phyloP scores from a whole-genome alignment of 2,113 vertebrate genomes.

The Bos indicus region DNA sequence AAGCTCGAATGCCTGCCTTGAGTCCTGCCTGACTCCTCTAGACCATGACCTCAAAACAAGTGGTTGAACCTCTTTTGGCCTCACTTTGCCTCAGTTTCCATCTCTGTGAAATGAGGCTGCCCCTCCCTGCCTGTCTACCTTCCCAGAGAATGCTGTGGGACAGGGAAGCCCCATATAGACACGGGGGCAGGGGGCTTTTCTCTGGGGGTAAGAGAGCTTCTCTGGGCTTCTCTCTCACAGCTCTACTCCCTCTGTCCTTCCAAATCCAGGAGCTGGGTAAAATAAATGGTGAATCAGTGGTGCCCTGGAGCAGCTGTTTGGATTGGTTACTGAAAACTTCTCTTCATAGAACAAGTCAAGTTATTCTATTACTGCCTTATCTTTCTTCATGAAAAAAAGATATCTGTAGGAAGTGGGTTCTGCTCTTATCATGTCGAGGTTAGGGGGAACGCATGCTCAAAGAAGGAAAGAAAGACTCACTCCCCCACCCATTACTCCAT shows the following conservation, averaged over 20 bases:
- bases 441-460: background rate
- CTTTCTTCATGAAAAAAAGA: background rate
- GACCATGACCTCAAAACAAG: background rate
- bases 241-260: background rate
- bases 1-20: background rate
- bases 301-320: background rate
- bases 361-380: background rate
- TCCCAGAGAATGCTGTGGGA: background rate
- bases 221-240: background rate
- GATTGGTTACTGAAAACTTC: background rate
- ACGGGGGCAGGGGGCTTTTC: background rate
- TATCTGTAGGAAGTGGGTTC: background rate
- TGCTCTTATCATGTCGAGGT: background rate
- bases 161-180: too few species aligned
- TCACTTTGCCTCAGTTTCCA: background rate
- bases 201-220: background rate
- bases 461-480: background rate
- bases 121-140: background rate
- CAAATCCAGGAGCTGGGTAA: background rate
- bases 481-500: rapidly evolving
- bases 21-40: background rate
- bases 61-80: background rate
- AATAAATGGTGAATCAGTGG: background rate
- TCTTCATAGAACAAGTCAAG: background rate
- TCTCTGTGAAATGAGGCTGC: background rate